phyloP scores from a whole-genome alignment of 2,888 invertebrate species.

The Eristalinus sepulchralis region DNA sequence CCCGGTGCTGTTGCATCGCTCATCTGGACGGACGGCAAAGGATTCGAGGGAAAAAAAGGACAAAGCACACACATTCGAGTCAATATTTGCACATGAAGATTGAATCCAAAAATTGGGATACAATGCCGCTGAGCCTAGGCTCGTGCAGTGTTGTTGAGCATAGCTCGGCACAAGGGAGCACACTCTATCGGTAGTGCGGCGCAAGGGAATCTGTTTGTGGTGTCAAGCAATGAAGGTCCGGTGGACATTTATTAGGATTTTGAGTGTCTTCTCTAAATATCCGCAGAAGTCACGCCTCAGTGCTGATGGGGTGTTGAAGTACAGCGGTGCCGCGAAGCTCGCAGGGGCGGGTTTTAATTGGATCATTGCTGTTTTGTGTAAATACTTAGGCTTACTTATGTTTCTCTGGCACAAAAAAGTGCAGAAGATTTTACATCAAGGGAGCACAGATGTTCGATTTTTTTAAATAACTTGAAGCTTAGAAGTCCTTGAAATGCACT shows the following conservation, averaged over 20 bases:
- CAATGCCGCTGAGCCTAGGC: slow-evolving; percentile 27
- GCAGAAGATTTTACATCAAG: background rate
- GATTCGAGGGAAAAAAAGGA: slow-evolving; percentile 35
- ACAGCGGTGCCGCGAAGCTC: background rate
- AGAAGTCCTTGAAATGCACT: background rate
- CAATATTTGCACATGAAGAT: slow-evolving; percentile 69
- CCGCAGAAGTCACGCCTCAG: slow-evolving; percentile 11
- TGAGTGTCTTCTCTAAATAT: slow-evolving; percentile 20
- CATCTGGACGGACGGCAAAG: background rate
- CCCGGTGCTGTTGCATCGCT: slow-evolving; percentile 11
- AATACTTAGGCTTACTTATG: background rate
- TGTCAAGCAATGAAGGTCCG: slow-evolving; percentile 35
- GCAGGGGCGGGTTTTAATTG: background rate
- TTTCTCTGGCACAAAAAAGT: background rate
- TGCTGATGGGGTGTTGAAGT: slow-evolving; percentile 28
- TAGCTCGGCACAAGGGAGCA: slow-evolving; percentile 16
- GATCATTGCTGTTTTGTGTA: background rate
- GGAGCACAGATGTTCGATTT: background rate
- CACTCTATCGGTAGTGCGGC: slow-evolving; percentile 5
- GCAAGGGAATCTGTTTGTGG: slow-evolving; percentile 29
- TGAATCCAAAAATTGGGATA: slow-evolving; percentile 64
- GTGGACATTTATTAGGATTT: slow-evolving; percentile 62
- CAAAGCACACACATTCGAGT: slow-evolving; percentile 55
- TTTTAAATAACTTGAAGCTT: background rate
- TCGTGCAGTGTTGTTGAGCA: slow-evolving; percentile 26